phyloP scores from a whole-genome alignment of 2,113 vertebrate species.

The Anas platyrhynchos region DNA sequence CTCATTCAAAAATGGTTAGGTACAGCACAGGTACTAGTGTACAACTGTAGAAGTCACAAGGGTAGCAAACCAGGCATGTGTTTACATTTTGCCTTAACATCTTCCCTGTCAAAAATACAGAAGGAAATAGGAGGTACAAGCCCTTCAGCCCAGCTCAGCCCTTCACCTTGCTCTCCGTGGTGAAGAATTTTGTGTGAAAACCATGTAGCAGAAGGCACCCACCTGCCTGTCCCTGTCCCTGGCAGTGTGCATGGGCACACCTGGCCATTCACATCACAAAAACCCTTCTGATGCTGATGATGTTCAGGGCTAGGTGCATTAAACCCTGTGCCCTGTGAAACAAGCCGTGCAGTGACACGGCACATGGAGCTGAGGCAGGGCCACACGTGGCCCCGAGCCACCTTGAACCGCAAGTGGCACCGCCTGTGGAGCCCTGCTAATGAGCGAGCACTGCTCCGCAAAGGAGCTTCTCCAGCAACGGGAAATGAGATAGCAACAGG shows the following conservation, averaged over 20 bases:
- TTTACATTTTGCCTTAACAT: not conserved
- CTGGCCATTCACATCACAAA: accelerated
- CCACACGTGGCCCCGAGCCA: accelerated
- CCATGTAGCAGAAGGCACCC: accelerated
- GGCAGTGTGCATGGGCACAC: accelerated
- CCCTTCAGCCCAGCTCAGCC: not conserved
- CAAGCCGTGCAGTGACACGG: accelerated
- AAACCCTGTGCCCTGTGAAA: not conserved
- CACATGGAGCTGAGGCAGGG: not conserved
- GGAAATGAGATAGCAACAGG: not conserved
- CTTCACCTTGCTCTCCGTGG: not conserved
- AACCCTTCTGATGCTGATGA: accelerated
- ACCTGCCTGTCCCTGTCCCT: accelerated
- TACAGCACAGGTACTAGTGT: not conserved
- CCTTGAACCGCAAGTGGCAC: accelerated
- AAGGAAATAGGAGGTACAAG: not conserved
- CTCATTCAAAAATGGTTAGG: not conserved
- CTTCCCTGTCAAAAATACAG: not conserved
- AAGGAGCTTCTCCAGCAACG: not conserved
- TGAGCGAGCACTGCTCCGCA: not conserved
- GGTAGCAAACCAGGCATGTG: not conserved
- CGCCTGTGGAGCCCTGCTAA: accelerated
- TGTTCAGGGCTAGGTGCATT: not conserved
- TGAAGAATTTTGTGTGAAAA: not conserved
- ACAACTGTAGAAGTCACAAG: not conserved